Base-by-base conservation (phyloP, 2,888 invertebrate species). In the Drosophila neonasuta region DNA sequence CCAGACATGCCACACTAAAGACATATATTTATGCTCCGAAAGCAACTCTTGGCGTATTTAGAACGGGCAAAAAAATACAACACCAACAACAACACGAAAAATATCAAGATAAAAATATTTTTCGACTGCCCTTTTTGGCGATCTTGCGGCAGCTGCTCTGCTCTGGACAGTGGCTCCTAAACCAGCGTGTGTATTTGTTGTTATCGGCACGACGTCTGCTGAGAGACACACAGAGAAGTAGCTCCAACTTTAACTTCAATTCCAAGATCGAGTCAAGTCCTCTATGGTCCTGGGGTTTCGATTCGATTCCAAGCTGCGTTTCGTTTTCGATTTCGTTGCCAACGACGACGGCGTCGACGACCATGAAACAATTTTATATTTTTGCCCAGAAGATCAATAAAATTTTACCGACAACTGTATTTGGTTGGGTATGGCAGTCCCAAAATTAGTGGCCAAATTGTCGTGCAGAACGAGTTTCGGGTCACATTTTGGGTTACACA, bases 31-130 rank as follows among this genome's bases (percentile, higher is more conserved):
- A 78, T 82, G 82, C 76, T 68, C 68, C 56, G 56, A 77, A 60
- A 80, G 72, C 81, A 65, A 62, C 74, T 81, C 75, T 84, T 79
- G 69, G 84, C 71, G 79, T 81, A 81, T 81, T 84, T 81, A 84
- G 81, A 81, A 84, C 79, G 81, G 70, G 48, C 60, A 20, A 58
- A 60, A 58, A 41, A 50, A 65, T 60, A 56, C 51, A 66, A 52
- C 74, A 59, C 4, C 24, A 24, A 24, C 24, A 75, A 66, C 60
- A 52, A 46, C 49, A 49, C 67, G 9, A 54, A 73, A 71, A 80
- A 79, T 79, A 83, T 84, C 86, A 84, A 84, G 86, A 86, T 84
- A 83, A 83, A 84, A 80, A 79, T 86, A 83, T 84, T 83, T 80
- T 80, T 79, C 71, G 74, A 69, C 62, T 73, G 81, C 81, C 83